Percentiles rank a stretch among this genome's conserved stretches.
Evolutionary conservation across 1,140 invertebrate genomes (phyloP).

Genomic region (Probaryconus sp.): DNA sequence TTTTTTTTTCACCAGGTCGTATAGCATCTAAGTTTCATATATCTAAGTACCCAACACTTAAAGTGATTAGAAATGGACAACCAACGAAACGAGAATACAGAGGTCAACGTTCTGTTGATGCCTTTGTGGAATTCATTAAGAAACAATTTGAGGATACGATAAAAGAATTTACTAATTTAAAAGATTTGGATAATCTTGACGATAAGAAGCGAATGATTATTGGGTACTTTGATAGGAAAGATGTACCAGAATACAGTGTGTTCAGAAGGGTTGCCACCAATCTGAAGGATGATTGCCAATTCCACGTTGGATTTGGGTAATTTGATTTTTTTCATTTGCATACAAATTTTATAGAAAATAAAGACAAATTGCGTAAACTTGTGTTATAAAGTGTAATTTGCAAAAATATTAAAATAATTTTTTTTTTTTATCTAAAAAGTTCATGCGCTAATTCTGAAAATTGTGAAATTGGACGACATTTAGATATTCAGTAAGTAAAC

Average conservation of each 20-base stretch:
- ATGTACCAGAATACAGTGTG: constrained; percentile 87
- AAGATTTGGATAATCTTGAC: constrained; percentile 88
- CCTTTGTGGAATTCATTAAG: constrained; percentile 91
- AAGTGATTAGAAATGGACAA: constrained; percentile 96
- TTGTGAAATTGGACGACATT: constrained; percentile 74
- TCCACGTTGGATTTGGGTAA: constrained; percentile 95
- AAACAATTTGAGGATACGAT: constrained; percentile 96
- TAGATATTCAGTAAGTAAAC: constrained; percentile 74
- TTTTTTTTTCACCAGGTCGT: constrained; percentile 79
- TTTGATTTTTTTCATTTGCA: constrained; percentile 15
- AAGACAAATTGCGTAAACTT: no score
- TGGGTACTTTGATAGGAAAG: constrained; percentile 93
- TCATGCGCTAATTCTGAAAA: constrained; percentile 75
- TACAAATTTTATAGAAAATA: background rate
- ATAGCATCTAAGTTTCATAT: constrained; percentile 96
- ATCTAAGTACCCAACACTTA: constrained; percentile 98
- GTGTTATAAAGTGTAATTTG: no score
- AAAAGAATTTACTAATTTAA: constrained; percentile 85
- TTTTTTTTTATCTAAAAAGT: constrained; percentile 72
- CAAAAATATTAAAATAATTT: constrained; percentile 18
- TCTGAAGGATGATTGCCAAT: constrained; percentile 97
- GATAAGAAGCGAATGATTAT: constrained; percentile 95
- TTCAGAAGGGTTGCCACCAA: constrained; percentile 90
- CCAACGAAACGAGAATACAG: constrained; percentile 97
- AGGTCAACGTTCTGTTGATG: constrained; percentile 88